A percentile compares a stretch with the other conserved stretches of the same genome.
Conservation (phyloP, 1,140 invertebrate genomes). For the Drosophila guanche region DNA sequence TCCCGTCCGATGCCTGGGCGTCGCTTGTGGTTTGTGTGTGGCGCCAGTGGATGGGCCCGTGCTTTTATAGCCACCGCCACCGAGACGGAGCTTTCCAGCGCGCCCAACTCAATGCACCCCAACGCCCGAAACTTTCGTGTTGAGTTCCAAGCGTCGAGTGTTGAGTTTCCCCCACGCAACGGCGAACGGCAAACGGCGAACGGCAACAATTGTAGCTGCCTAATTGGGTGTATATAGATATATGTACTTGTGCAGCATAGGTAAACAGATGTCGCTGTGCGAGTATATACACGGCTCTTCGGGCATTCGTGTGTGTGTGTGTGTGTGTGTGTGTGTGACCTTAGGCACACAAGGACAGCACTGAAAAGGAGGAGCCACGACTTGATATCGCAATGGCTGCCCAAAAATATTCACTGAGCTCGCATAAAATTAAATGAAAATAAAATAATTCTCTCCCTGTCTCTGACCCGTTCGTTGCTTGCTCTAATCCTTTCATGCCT, state of each 20-base stretch:
- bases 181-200: slow-evolving; percentile 31
- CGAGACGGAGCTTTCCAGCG: slow-evolving; percentile 48
- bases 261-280: slow-evolving; percentile 54
- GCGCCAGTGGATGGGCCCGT: slow-evolving; percentile 52
- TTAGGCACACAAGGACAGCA: slow-evolving; percentile 48
- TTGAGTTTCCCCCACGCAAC: slow-evolving; percentile 49
- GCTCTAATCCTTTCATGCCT: slow-evolving; percentile 60
- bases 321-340: slow-evolving; percentile 49
- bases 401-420: slow-evolving; percentile 27
- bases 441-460: slow-evolving; percentile 37
- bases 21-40: slow-evolving; percentile 72
- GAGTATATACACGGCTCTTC: background rate
- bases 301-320: slow-evolving; percentile 30
- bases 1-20: slow-evolving; percentile 34
- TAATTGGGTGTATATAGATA: slow-evolving; percentile 73
- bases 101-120: slow-evolving; percentile 22
- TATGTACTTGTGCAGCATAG: slow-evolving; percentile 49
- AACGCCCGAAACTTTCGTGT: slow-evolving; percentile 45
- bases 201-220: slow-evolving; percentile 78
- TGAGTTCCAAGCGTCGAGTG: slow-evolving; percentile 59
- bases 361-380: slow-evolving; percentile 66
- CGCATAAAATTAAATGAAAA: slow-evolving; percentile 58
- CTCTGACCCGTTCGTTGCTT: background rate
- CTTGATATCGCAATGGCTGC: slow-evolving; percentile 62
- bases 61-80: slow-evolving; percentile 74